Evolutionary conservation across 2,113 vertebrate genomes (phyloP).

Genomic region (Nyctibius bracteatus): DNA sequence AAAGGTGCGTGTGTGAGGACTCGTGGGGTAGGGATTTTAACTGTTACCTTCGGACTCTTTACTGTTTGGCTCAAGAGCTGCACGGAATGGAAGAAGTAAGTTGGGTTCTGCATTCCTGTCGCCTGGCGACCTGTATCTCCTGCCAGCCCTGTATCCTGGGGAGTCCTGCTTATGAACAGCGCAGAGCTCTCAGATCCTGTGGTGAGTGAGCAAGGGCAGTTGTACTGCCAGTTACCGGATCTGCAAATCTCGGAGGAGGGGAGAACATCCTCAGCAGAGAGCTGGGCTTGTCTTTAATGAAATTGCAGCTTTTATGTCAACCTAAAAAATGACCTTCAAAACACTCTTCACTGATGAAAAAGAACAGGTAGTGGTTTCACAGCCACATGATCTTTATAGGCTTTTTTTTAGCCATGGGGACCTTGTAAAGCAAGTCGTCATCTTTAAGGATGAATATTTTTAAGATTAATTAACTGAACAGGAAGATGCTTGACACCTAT

Average conservation of each 20-base stretch:
- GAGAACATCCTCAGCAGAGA: background rate
- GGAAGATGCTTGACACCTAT: background rate
- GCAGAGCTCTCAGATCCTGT: conserved; percentile 1
- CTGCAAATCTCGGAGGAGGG: background rate
- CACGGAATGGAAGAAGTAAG: conserved; percentile 51
- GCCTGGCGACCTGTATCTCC: background rate
- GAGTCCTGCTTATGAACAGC: background rate
- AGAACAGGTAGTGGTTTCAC: background rate
- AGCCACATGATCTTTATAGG: background rate
- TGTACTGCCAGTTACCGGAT: background rate
- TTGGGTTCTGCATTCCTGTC: background rate
- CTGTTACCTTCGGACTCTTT: conserved; percentile 23
- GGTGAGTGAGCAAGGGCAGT: background rate
- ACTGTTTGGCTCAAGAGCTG: conserved; percentile 9
- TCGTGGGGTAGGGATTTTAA: background rate
- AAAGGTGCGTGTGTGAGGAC: background rate
- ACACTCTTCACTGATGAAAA: too few species aligned
- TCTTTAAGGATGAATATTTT: background rate
- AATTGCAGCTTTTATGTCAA: background rate
- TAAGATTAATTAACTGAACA: background rate
- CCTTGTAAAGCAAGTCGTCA: background rate
- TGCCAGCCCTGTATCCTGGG: background rate
- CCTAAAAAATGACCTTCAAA: background rate
- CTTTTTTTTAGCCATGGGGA: background rate
- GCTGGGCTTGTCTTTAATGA: background rate